Evolutionary conservation across 2,113 vertebrate genomes (phyloP), one percentile per base, ranked within the genome.

Genomic region (Psammodynastes pulverulentus): DNA sequence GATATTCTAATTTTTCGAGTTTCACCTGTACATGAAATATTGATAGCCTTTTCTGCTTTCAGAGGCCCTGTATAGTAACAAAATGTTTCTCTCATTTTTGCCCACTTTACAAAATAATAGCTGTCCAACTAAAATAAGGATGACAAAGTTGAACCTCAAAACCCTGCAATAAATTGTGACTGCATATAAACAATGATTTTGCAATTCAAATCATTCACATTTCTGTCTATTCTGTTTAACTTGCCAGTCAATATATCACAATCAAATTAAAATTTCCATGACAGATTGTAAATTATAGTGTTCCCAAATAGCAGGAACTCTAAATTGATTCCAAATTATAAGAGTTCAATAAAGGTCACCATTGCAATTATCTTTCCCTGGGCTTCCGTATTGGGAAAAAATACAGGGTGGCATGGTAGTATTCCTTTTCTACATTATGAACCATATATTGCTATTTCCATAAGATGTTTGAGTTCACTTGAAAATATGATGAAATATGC

Each of bases 241-340:
- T 94, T 93, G 93, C 13, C 92, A 92, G 95, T 96, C 90, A 89
- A 96, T 96, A 96, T 95, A 95, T 96, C 95, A 95, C 89, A n/a
- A 94, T 95, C 94, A 88, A 92, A 93, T 88, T 92, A 92, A 94
- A 96, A 95, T 96, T 95, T 96, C 94, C 94, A 95, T 94, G 94
- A 90, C 95, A 96, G 95, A 90, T 86, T 96, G 91, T 87, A 96
- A 95, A 96, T 96, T 91, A 92, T 92, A 94, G 95, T 94, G 95
- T 84, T 91, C 96, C 93, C 92, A 91, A 95, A 95, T 94, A 88
- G 51, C 93, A 96, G 93, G 62, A 93, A 86, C 88, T 96, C 91
- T 93, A 94, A 95, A 96, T 95, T 96, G 95, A 94, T 96, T 92
- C 45, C 85, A 93, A 94, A 92, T 89, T 48, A 39, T 0, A 0